A percentile compares a stretch with the other conserved stretches of the same genome.
Evolutionary conservation across 2,113 vertebrate species (phyloP).

Genomic region (Hippocampus guttulatus): DNA sequence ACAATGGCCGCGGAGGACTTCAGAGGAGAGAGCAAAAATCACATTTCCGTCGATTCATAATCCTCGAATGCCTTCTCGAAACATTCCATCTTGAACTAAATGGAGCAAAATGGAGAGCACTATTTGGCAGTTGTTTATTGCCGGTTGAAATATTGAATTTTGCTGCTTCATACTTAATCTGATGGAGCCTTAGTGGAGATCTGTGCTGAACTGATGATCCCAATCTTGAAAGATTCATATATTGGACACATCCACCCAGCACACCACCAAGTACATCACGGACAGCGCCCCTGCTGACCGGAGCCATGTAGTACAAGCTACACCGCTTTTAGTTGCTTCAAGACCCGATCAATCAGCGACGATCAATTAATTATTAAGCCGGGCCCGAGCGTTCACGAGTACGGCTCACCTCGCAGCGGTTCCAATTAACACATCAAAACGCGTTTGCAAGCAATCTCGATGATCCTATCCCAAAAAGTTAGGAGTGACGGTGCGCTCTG

Average conservation of each 20-base stretch:
- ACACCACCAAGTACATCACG: too few species aligned
- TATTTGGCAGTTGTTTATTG: background rate
- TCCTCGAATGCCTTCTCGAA: too few species aligned
- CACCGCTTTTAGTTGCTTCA: background rate
- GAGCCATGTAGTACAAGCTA: background rate
- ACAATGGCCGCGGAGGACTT: too few species aligned
- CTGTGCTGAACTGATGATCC: too few species aligned
- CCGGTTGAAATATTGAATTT: background rate
- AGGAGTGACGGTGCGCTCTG: background rate
- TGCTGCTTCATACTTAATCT: too few species aligned
- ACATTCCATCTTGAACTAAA: too few species aligned
- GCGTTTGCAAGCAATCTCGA: background rate
- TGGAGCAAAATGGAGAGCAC: background rate
- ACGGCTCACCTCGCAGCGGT: background rate
- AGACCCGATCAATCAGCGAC: background rate
- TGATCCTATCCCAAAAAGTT: background rate
- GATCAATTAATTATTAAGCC: background rate
- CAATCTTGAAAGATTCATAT: background rate
- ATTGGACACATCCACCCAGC: background rate
- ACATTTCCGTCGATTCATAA: too few species aligned
- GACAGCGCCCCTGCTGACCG: background rate
- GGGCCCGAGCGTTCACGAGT: background rate
- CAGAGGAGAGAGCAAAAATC: too few species aligned
- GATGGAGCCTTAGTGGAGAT: too few species aligned
- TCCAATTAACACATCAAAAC: conserved; percentile 1